Base-by-base conservation (phyloP, 2,888 invertebrate genomes). In the Parnassius mnemosyne region DNA sequence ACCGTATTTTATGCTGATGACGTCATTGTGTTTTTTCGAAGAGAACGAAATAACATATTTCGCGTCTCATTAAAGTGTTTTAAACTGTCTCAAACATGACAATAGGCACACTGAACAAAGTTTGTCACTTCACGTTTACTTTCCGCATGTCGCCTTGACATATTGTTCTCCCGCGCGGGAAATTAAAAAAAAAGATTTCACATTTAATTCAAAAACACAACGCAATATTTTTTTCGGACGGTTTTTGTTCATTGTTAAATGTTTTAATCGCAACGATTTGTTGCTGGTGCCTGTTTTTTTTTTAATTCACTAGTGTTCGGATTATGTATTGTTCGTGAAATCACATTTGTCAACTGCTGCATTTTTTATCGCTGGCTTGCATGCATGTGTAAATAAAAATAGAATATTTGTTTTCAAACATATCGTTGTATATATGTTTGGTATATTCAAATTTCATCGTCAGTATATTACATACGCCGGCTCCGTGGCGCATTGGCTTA, bases 211-310 rank as follows among this genome's bases (percentile, higher is more conserved):
- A 34, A 53, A 62, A 62, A 43, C 10, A n/a, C n/a, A 54, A 47
- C 53, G 49, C 47, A 3, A 44, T 43, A 3, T 49, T 47, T 60
- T 46, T 59, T 49, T 54, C 34, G 16, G 41, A 20, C 43, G 49
- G 10, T 50, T 25, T 50, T 50, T 50, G 41, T n/a, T 47, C 53
- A 57, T 53, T 62, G 62, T 62, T 57, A 12, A 44, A 53, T 49
- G 44, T 57, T 53, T 62, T 50, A 57, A 62, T 53, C 53, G 10
- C 25, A 10, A 34, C 53, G 57, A 62, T 53, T 53, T 44, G 53
- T 57, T 25, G 53, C 20, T n/a, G 57, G 57, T 44, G 9, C 7
- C 13, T 25, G n/a, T 46, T 34, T 12, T 61, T 46, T 49, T 53
- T 44, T 53, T 53, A 16, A 54, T n/a, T 55, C 46, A 25, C 20